Base-by-base conservation (phyloP, 1,140 invertebrate species). In the Drosophila suzukii region DNA sequence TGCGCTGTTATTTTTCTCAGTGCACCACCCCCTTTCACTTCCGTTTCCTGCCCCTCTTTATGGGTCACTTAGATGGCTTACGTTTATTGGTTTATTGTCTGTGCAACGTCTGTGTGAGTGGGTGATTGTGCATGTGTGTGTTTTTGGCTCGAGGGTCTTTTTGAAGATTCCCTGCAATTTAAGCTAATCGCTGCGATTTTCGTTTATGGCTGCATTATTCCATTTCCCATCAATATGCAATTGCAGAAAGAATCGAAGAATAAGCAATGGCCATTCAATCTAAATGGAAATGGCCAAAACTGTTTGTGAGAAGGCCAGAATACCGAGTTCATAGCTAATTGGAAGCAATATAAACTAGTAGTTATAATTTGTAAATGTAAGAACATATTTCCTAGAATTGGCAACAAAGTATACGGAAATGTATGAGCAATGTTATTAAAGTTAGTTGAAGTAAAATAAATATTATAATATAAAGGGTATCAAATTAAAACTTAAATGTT, bases 81-180 rank as follows among this genome's bases (percentile, higher is more conserved):
- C 84, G 65, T 80, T 88, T 83, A 89, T 88, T 89, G 80, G 76
- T 83, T 88, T 86, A 88, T 88, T 86, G 82, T 86, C 65, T 86
- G 83, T 75, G 70, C 74, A 72, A 75, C 79, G 56, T 61, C 39
- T 70, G 32, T 59, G 47, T 59, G 51, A 20, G 57, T 46, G 38
- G 30, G 41, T 6, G 36, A 6, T 6, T 56, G 8, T 56, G 39
- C 17, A 27, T 53, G 12, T 49, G n/a, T 73, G 20, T 54, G 53
- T 54, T 12, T 38, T 55, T 65, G 53, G 53, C 70, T 60, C 20
- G 68, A 71, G 71, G 81, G 78, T 73, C 62, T 59, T 58, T 80
- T 70, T 54, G 67, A 56, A 67, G 44, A 79, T 82, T 72, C 75
- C 81, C 66, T 88, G 82, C 82, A 86, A 86, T 86, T 88, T 83